Evolutionary conservation across 2,797 vertebrate species (phyloP).

Genomic region (Phataginus tetradactyla): DNA sequence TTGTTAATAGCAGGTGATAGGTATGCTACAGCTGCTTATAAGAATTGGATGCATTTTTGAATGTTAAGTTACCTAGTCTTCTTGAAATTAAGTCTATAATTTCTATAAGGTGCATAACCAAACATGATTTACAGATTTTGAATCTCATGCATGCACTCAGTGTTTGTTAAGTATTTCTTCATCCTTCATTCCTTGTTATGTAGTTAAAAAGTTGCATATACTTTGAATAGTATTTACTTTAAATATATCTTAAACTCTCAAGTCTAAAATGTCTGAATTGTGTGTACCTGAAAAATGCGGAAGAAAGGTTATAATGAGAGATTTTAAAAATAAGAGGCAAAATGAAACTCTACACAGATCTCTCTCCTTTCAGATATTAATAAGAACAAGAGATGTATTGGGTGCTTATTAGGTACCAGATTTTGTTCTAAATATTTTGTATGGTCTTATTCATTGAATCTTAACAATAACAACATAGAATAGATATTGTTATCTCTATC

Average conservation of each 20-base stretch:
- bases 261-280: not conserved
- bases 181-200: not conserved
- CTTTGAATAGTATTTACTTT: not conserved
- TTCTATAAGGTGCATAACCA: not conserved
- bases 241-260: slow-evolving; percentile 2
- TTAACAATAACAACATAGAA: not conserved
- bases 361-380: not conserved
- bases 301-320: not conserved
- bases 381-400: not conserved
- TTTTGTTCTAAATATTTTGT: not conserved
- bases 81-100: not conserved
- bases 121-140: not conserved
- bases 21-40: not conserved
- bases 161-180: not conserved
- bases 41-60: not conserved
- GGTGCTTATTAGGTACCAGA: not conserved
- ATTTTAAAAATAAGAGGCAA: not conserved
- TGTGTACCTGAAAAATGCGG: not conserved
- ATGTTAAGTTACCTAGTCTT: not conserved
- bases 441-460: not conserved
- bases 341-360: not conserved
- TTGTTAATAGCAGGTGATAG: not conserved
- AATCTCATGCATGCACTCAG: not conserved
- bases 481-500: not conserved
- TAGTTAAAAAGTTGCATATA: not conserved